Evolutionary conservation across 2,113 vertebrate species (phyloP).

Genomic region (Conger conger): DNA sequence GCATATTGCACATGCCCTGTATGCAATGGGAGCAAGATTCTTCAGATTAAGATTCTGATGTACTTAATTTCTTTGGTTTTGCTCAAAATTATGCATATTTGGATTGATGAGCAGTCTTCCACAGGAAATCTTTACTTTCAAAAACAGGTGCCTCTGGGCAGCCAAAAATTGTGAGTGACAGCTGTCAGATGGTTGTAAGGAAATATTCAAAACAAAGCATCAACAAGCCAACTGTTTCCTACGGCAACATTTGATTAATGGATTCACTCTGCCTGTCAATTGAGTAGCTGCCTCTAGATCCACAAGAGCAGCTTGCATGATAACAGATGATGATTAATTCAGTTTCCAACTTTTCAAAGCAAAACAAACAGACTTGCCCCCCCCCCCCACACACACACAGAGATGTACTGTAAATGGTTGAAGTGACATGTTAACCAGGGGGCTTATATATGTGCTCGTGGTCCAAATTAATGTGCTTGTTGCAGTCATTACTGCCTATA

Average conservation of each 20-base stretch:
- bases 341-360: background rate
- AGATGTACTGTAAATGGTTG: background rate
- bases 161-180: background rate
- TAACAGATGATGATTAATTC: conserved; percentile 10
- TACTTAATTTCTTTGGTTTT: background rate
- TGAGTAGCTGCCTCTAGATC: background rate
- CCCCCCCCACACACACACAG: background rate
- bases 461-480: background rate
- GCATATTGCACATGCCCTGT: background rate
- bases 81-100: background rate
- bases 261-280: background rate
- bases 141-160: background rate
- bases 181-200: background rate
- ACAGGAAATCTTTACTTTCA: background rate
- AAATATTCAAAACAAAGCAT: conserved; percentile 2
- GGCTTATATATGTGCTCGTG: background rate
- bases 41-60: background rate
- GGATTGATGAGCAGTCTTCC: background rate
- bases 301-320: background rate
- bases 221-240: no score
- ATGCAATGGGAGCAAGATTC: background rate
- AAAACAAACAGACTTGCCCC: background rate
- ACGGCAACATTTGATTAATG: conserved; percentile 1
- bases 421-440: background rate
- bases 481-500: no score